Percentiles rank a stretch among this genome's conserved stretches.
Conservation (phyloP, 1,140 invertebrate genomes). For the Cydia splendana region DNA sequence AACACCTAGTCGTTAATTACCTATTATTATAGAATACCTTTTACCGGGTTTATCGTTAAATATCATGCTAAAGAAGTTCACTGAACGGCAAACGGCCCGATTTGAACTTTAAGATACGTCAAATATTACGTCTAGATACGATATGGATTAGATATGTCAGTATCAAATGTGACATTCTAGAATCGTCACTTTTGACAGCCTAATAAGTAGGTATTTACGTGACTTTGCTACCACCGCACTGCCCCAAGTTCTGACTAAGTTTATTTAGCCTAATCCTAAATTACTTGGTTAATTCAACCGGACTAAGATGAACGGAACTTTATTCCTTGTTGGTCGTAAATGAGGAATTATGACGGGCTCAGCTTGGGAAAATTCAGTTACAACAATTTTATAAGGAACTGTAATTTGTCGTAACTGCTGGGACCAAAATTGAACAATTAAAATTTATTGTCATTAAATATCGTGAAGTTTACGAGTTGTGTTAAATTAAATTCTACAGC, state of each 20-base stretch:
- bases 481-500: background rate
- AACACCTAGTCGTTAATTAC: too few relatives aligned
- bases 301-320: conserved; percentile 22
- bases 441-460: conserved; percentile 13
- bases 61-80: too few relatives aligned
- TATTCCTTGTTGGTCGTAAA: conserved; percentile 20
- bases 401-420: conserved; percentile 4
- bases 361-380: conserved; percentile 3
- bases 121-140: too few relatives aligned
- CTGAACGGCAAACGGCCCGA: too few relatives aligned
- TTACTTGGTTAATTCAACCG: conserved; percentile 22
- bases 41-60: too few relatives aligned
- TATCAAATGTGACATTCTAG: too few relatives aligned
- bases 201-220: too few relatives aligned
- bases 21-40: too few relatives aligned
- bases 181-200: too few relatives aligned
- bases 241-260: background rate
- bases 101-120: too few relatives aligned
- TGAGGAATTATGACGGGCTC: conserved; percentile 22
- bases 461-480: background rate
- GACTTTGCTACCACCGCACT: too few relatives aligned
- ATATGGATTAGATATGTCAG: too few relatives aligned
- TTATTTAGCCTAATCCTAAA: conserved; percentile 13
- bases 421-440: background rate
- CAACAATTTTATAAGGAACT: background rate